phyloP scores from a whole-genome alignment of 2,113 vertebrate genomes.

The Alaudala cheleensis region DNA sequence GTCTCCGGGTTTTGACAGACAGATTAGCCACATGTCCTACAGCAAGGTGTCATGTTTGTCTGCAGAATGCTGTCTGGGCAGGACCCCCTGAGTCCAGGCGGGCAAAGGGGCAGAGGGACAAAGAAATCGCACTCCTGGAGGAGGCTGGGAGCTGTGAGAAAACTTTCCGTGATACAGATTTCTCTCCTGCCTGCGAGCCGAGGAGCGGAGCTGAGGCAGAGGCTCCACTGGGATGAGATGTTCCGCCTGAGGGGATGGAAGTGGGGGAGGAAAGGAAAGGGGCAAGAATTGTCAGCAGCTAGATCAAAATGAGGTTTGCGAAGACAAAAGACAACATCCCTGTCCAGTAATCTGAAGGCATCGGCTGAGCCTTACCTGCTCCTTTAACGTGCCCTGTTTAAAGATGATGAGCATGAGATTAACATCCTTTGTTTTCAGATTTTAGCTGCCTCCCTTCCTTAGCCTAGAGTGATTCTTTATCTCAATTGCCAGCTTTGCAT shows the following conservation, averaged over 20 bases:
- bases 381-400: neutral
- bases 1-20: neutral
- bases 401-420: conserved; percentile 53
- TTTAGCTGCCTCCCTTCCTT: neutral
- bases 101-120: neutral
- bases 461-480: conserved; percentile 62
- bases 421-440: conserved; percentile 59
- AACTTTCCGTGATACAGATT: neutral
- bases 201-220: neutral
- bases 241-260: neutral
- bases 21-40: neutral
- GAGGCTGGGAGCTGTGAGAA: neutral
- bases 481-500: conserved; percentile 64
- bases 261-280: neutral
- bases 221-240: neutral
- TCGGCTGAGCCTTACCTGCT: conserved; percentile 15
- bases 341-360: neutral
- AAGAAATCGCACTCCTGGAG: neutral
- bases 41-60: neutral
- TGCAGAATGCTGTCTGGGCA: neutral
- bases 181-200: neutral
- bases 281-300: neutral
- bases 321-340: conserved; percentile 34
- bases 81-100: neutral
- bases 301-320: conserved; percentile 17